These are phyloP conservation scores for Chironomus riparius DNA, from an alignment of 2,888 invertebrate genomes.

Conservation along the genomic window DNA sequence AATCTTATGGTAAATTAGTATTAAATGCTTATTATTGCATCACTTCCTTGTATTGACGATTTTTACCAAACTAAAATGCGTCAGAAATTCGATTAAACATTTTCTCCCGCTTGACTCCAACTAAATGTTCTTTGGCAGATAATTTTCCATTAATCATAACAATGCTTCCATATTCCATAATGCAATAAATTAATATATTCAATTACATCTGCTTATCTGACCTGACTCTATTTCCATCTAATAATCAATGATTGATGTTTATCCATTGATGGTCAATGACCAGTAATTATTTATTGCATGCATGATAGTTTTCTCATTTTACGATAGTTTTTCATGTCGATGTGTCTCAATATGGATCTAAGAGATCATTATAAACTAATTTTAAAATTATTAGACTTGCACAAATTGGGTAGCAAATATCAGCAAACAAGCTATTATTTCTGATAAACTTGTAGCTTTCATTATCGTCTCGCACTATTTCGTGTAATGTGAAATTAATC, in stretches of 20 bases:
- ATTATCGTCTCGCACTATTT: constrained; percentile 21
- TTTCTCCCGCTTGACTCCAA: too few species aligned
- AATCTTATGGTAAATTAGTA: too few species aligned
- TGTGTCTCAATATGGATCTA: not conserved
- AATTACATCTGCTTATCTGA: too few species aligned
- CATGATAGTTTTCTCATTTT: not conserved
- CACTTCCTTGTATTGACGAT: too few species aligned
- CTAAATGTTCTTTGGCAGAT: too few species aligned
- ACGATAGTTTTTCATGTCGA: not conserved
- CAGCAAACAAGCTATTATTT: not conserved
- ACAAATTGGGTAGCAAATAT: constrained; percentile 3
- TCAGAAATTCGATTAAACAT: too few species aligned
- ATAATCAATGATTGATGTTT: not conserved
- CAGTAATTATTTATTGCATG: not conserved
- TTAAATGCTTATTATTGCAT: too few species aligned
- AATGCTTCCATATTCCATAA: too few species aligned
- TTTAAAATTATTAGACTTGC: constrained; percentile 14
- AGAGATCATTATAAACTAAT: constrained; percentile 7
- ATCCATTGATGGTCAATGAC: not conserved
- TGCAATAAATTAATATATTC: too few species aligned
- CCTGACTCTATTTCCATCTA: not conserved
- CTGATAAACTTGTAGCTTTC: constrained; percentile 10
- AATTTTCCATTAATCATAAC: too few species aligned
- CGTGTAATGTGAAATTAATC: not conserved
- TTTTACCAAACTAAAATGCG: too few species aligned